Evolutionary conservation across 2,888 invertebrate species (phyloP).

Genomic region (Sesia bembeciformis): DNA sequence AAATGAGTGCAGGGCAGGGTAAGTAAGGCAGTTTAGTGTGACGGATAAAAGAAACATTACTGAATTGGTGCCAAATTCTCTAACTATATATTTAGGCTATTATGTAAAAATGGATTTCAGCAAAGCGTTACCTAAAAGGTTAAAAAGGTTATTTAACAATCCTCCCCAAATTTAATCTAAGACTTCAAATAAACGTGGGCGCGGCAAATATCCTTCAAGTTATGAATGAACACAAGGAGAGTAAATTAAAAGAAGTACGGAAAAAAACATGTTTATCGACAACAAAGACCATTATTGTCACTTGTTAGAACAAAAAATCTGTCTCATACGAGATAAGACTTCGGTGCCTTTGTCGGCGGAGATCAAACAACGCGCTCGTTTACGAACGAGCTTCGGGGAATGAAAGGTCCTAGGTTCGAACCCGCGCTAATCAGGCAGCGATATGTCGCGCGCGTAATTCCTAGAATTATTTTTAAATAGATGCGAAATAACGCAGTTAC

Average conservation of each 20-base stretch:
- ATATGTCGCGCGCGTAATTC: conserved; percentile 41
- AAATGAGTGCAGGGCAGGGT: too few relatives aligned
- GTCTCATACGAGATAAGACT: conserved; percentile 55
- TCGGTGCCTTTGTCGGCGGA: conserved; percentile 63
- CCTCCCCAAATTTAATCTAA: too few relatives aligned
- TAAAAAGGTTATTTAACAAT: too few relatives aligned
- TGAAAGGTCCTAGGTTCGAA: conserved; percentile 50
- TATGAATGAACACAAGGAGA: conserved; percentile 1
- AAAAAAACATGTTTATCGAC: conserved; percentile 52
- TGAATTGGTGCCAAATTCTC: too few relatives aligned
- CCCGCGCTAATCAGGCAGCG: conserved; percentile 49
- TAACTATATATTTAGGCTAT: too few relatives aligned
- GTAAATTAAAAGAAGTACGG: conserved; percentile 12
- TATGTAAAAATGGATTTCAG: too few relatives aligned
- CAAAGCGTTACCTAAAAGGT: too few relatives aligned
- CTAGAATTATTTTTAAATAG: conserved; percentile 19
- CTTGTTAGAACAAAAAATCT: conserved; percentile 59
- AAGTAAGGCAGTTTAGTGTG: too few relatives aligned
- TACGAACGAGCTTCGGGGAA: conserved; percentile 48
- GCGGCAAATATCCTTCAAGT: too few relatives aligned
- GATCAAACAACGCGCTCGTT: conserved; percentile 49
- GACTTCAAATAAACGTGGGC: too few relatives aligned
- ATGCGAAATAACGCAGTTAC: too few relatives aligned
- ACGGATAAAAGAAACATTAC: too few relatives aligned
- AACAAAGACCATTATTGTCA: conserved; percentile 66